Base-by-base conservation (phyloP, 2,113 vertebrate species). In the Leucoraja erinaceus region DNA sequence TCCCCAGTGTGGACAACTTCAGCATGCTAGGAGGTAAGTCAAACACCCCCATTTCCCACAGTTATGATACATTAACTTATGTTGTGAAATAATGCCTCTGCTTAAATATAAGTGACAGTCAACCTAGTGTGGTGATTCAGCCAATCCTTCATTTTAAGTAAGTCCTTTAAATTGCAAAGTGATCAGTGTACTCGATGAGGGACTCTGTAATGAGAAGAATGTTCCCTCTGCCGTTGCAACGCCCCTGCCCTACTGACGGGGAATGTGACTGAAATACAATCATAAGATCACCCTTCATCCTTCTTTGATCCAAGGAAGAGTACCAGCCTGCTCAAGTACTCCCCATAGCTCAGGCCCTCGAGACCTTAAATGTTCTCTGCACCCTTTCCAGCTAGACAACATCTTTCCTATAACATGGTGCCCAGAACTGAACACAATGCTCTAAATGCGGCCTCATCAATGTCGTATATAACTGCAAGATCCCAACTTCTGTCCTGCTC, bases 1-100 rank as follows among this genome's bases (percentile, higher is more conserved):
- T 98, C 72, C 99, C 99, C 0, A 97, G 98, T 0, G 99, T 99
- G 79, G 98, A 99, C 94, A 98, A 99, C 94, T 94, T 98, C 94
- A 97, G 97, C 47, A 96, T 98, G 28, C 96, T 97, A 0, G 96
- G 96, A 93, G 94, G 97, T 97, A 94, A 96, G 96, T 93, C 11
- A 88, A 66, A 18, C 28, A 2, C 6, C n/a, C 56, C 8, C 8
- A 25, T 25, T 28, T 28, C 25, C 22, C 25, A 25, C 47, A 81
- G 38, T 20, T 20, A 47, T 12, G 28, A 9, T 28, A 28, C 8
- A n/a, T 77, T 31, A 77, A 10, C 75, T 77, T 77, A n/a, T 38
- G n/a, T 33, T 33, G n/a, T 78, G 76, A 38, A 78, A 38, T 31
- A 16, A 78, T 3, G 11, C 54, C 38, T 2, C 18, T 1, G 78